A percentile compares a stretch with the other conserved stretches of the same genome.
phyloP scores from a whole-genome alignment of 2,888 invertebrate genomes.

The Sabatieria punctata region DNA sequence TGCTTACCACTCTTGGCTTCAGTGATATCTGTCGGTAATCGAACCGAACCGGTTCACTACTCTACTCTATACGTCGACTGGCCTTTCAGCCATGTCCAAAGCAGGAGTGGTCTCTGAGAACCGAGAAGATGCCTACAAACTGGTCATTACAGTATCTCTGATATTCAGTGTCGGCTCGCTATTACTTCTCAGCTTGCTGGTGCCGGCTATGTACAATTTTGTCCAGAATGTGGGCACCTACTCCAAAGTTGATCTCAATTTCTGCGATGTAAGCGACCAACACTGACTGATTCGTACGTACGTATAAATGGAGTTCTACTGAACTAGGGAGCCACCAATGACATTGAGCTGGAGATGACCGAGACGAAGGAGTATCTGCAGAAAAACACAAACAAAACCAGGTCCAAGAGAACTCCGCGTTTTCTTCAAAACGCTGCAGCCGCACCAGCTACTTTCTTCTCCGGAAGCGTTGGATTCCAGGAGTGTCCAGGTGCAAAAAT shows the following conservation, averaged over 20 bases:
- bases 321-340: too few species aligned
- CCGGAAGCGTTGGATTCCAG: slow-evolving; percentile 26
- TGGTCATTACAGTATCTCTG: slow-evolving; percentile 19
- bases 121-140: slow-evolving; percentile 7
- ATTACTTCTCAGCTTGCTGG: slow-evolving; percentile 21
- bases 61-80: too few species aligned
- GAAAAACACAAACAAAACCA: background rate
- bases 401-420: background rate
- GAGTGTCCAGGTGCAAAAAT: slow-evolving; percentile 23
- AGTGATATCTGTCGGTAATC: too few species aligned
- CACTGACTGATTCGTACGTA: background rate
- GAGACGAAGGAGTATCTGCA: slow-evolving; percentile 13
- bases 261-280: slow-evolving; percentile 21
- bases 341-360: slow-evolving; percentile 23
- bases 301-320: too few species aligned
- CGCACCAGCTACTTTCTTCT: slow-evolving; percentile 18
- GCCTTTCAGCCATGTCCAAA: too few species aligned
- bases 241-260: slow-evolving; percentile 21
- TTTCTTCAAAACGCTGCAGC: slow-evolving; percentile 7
- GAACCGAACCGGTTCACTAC: too few species aligned
- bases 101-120: background rate
- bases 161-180: slow-evolving; percentile 19
- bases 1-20: too few species aligned
- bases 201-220: slow-evolving; percentile 27
- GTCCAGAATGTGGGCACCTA: slow-evolving; percentile 25